Evolutionary conservation across 2,888 invertebrate genomes (phyloP).

Genomic region (Drosophila leonis): DNA sequence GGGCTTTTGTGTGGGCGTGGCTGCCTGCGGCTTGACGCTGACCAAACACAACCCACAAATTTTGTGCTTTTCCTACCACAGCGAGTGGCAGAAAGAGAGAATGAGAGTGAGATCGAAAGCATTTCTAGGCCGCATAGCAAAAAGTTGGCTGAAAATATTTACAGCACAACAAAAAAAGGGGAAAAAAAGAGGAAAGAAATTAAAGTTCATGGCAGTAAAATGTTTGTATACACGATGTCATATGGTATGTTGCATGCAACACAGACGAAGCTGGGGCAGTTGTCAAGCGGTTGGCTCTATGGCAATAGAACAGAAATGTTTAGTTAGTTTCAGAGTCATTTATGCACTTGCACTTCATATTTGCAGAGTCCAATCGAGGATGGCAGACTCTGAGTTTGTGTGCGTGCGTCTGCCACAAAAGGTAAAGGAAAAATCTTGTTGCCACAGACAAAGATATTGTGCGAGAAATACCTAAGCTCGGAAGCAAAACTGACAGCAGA

Average conservation of each 20-base stretch:
- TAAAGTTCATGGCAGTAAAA: constrained; percentile 47
- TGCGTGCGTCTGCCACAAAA: constrained; percentile 2
- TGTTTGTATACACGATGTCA: constrained; percentile 36
- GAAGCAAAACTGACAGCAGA: constrained; percentile 20
- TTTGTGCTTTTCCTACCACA: constrained; percentile 24
- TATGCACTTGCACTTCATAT: constrained; percentile 57
- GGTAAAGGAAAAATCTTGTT: constrained; percentile 1
- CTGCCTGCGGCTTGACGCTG: constrained; percentile 45
- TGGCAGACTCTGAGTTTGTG: background rate
- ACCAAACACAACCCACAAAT: constrained; percentile 48
- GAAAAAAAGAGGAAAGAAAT: constrained; percentile 40
- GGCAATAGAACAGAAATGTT: constrained; percentile 37
- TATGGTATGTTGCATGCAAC: constrained; percentile 26
- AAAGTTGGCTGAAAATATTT: constrained; percentile 62
- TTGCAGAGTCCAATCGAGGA: constrained; percentile 25
- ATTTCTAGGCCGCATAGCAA: constrained; percentile 59
- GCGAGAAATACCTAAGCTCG: constrained; percentile 12
- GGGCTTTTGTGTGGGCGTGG: constrained; percentile 44
- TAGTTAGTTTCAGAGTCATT: constrained; percentile 32
- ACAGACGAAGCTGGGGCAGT: constrained; percentile 1
- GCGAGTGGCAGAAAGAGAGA: background rate
- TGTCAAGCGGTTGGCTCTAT: constrained; percentile 24
- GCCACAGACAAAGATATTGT: background rate
- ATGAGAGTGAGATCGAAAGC: constrained; percentile 1
- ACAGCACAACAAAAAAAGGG: constrained; percentile 4